phyloP scores from a whole-genome alignment of 1,140 invertebrate species.

The Fopius arisanus region DNA sequence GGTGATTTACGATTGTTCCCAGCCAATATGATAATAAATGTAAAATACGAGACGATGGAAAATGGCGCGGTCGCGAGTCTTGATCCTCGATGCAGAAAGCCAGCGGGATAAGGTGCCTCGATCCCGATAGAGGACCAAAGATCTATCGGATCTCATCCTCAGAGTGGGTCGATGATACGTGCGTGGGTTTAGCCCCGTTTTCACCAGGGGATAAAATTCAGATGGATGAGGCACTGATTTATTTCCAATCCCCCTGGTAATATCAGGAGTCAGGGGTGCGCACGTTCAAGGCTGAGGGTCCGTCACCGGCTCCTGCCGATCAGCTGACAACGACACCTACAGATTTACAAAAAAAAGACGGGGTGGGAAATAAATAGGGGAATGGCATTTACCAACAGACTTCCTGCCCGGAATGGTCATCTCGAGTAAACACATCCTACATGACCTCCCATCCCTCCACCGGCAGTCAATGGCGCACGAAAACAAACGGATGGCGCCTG shows the following conservation, averaged over 20 bases:
- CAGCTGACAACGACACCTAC: background rate
- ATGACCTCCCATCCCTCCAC: background rate
- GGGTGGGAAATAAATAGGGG: background rate
- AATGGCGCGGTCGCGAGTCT: slow-evolving; percentile 18
- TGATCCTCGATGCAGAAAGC: slow-evolving; percentile 28
- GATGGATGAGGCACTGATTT: slow-evolving; percentile 30
- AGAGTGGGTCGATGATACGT: too few species aligned
- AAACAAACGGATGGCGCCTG: slow-evolving; percentile 32
- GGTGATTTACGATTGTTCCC: slow-evolving; percentile 22
- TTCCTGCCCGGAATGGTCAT: slow-evolving; percentile 16
- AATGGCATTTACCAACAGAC: slow-evolving; percentile 8
- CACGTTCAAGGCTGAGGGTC: background rate
- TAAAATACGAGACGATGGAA: slow-evolving; percentile 32
- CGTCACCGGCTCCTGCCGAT: background rate
- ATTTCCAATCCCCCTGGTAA: slow-evolving; percentile 21
- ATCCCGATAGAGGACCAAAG: slow-evolving; percentile 31
- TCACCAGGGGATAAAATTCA: slow-evolving; percentile 25
- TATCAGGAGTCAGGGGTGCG: background rate
- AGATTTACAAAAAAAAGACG: background rate
- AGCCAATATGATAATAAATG: slow-evolving; percentile 34
- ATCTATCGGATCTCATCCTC: too few species aligned
- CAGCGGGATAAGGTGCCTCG: slow-evolving; percentile 26
- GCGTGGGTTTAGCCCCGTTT: slow-evolving; percentile 16
- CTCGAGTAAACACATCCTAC: slow-evolving; percentile 9
- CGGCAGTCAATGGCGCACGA: slow-evolving; percentile 24